phyloP scores from a whole-genome alignment of 2,113 vertebrate species.

The Grantiella picta region DNA sequence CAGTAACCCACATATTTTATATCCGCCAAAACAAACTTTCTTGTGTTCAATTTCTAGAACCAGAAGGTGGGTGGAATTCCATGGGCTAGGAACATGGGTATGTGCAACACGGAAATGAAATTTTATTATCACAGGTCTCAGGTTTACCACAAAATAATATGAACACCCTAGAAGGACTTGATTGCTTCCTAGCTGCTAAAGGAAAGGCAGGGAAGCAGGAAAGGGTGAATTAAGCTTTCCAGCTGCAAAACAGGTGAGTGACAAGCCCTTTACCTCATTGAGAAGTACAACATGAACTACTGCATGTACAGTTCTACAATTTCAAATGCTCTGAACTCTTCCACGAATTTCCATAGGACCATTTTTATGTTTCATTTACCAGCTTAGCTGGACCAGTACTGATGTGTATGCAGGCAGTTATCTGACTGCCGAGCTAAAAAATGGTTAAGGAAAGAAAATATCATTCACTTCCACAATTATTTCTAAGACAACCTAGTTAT shows the following conservation, averaged over 20 bases:
- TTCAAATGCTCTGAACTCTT: background rate
- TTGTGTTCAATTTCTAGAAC: background rate
- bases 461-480: background rate
- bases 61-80: background rate
- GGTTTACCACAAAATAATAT: background rate
- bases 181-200: background rate
- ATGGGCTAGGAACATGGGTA: background rate
- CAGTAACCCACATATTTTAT: background rate
- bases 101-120: background rate
- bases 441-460: background rate
- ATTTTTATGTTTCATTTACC: background rate
- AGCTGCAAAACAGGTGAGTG: background rate
- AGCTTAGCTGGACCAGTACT: background rate
- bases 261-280: background rate
- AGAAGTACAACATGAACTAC: background rate
- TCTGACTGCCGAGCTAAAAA: background rate
- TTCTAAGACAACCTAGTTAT: background rate
- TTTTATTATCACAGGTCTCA: background rate
- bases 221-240: background rate
- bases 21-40: background rate
- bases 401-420: background rate
- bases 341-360: background rate
- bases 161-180: background rate
- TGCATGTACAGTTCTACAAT: rapidly evolving
- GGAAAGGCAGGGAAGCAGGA: background rate